A percentile compares a stretch with the other conserved stretches of the same genome.
phyloP scores from a whole-genome alignment of 1,140 invertebrate genomes.

The Diuraphis noxia region DNA sequence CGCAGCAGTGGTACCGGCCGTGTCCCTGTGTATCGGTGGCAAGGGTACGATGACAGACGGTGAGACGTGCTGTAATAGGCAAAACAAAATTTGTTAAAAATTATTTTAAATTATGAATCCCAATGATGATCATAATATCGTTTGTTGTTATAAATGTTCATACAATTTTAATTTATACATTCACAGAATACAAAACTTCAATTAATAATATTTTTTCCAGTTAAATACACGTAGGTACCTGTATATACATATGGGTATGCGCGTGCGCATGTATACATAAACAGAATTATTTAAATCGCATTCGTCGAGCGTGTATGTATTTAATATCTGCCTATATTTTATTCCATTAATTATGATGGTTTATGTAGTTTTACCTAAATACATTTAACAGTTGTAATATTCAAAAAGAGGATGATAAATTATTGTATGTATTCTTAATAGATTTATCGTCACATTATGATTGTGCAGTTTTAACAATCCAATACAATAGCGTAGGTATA shows the following conservation, averaged over 20 bases:
- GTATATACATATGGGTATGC: too few species aligned
- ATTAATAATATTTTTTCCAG: not conserved
- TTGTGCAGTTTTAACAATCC: not conserved
- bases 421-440: not conserved
- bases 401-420: not conserved
- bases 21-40: conserved; percentile 40
- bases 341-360: not conserved
- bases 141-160: not conserved
- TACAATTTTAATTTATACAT: not conserved
- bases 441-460: not conserved
- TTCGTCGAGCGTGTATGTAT: not conserved
- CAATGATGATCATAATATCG: not conserved
- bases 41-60: conserved; percentile 44
- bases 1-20: not conserved
- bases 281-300: not conserved
- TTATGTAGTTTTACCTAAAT: not conserved
- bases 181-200: not conserved
- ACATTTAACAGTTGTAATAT: not conserved
- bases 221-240: not conserved
- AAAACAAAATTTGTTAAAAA: not conserved
- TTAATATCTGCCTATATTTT: not conserved
- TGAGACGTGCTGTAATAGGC: conserved; percentile 15
- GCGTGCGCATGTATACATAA: not conserved
- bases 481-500: not conserved
- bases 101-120: not conserved